Evolutionary conservation across 2,888 invertebrate species (phyloP).

Genomic region (Balanococcus diminutus): DNA sequence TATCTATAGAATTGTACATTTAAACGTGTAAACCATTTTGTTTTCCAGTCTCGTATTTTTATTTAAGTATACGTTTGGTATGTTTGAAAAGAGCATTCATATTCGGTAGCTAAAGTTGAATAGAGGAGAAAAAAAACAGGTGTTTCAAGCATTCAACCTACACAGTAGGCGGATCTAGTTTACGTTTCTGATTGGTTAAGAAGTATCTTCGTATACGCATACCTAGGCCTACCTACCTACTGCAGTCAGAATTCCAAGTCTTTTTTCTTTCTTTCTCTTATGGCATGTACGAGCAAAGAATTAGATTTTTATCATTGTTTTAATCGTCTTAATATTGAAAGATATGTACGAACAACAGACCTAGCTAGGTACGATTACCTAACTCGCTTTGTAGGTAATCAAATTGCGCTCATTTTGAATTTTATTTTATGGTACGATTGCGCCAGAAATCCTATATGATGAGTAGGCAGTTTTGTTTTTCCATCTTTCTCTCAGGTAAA

Average conservation of each 20-base stretch:
- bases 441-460: background rate
- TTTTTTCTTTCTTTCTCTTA: background rate
- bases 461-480: background rate
- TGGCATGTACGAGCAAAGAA: background rate
- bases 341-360: no score
- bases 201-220: background rate
- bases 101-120: background rate
- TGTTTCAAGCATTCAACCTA: background rate
- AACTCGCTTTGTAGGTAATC: background rate
- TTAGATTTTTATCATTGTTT: background rate
- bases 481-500: background rate
- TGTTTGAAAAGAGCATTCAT: background rate
- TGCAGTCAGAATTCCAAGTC: no score
- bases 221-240: background rate
- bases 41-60: background rate
- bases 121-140: no score
- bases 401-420: background rate
- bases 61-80: background rate
- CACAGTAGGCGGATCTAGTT: slow-evolving; percentile 8
- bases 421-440: background rate
- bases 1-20: no score
- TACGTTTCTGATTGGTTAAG: background rate
- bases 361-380: background rate
- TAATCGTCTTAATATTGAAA: background rate
- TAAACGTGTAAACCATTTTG: background rate